Evolutionary conservation across 2,888 invertebrate species (phyloP), one percentile per base, ranked within the genome.

Genomic region (Dasysyrphus tricinctus): DNA sequence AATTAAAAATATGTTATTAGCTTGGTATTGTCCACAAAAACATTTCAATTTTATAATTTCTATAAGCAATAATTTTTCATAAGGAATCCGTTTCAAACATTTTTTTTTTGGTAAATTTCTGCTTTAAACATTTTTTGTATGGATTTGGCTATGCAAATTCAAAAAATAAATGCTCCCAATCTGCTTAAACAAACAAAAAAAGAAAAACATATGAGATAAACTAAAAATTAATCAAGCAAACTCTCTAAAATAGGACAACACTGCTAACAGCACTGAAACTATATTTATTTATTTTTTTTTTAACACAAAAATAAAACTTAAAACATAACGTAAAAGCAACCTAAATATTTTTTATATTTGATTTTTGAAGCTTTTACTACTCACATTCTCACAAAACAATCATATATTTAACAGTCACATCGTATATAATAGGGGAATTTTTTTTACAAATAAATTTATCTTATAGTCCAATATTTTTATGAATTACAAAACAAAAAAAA

Each of bases 321-420:
- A 67, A 69, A 69, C 69, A 69, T 49, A 70, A 69, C 54, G 85
- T 86, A 86, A 86, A 86, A 82, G 82, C 78, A 75, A 70, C n/a
- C 37, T 49, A 16, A 61, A 67, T 44, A 51, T 70, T 80, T 72
- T 49, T 44, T 37, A 61, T 59, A 61, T 82, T 86, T 82, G 78
- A 78, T 82, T 86, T 86, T 79, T 82, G 81, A 82, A 59, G 86
- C 82, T 86, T 86, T 86, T 82, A 86, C 86, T 81, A 86, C 86
- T 86, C 59, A 82, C 81, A 82, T 82, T 79, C 54, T 59, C 59
- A 70, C 69, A 81, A 84, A 78, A 77, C 70, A 69, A 39, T 56
- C 57, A 81, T 74, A 81, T 74, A 32, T 54, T 54, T 77, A 79
- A 77, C 80, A 80, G 73, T 80, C 85, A 85, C 77, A 77, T 56